Evolutionary conservation across 2,888 invertebrate genomes (phyloP), one percentile per base, ranked within the genome.

Genomic region (Zele albiditarsus): DNA sequence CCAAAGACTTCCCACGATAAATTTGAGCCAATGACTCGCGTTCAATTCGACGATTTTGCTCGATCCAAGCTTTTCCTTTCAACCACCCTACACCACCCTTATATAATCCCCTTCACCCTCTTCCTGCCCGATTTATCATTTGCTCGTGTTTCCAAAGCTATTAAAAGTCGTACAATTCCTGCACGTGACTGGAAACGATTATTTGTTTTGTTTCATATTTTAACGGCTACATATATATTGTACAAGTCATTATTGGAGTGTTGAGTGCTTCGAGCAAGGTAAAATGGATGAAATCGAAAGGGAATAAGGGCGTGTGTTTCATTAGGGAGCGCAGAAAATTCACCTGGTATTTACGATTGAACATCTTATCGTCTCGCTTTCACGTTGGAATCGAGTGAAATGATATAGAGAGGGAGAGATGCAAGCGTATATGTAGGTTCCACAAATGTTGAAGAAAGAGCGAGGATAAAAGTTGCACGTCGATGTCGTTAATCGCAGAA

Each of bases 401-500:
- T 28, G 14, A 27, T 25, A 53, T 27, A 28, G 49, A 28, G 28
- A 70, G 49, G 20, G 28, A 70, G 20, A 53, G 20, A 53, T 12
- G n/a, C 6, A 20, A 10, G 8, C 8, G 53, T 53, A 20, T 53
- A 6, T 53, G 6, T 3, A n/a, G n/a, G n/a, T 46, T 12, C 16
- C 6, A 6, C 2, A 53, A 20, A 53, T 5, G n/a, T 4, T 53
- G 6, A 20, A 33, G 67, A 49, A 58, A 46, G n/a, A 67, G 68
- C 25, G 53, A 38, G 12, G 33, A 49, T 27, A n/a, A 60, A 74
- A 71, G 70, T 74, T 67, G 67, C 75, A 75, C 78, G 70, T 75
- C 70, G 76, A 78, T 78, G 76, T 76, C 78, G 78, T 78, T 78
- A 76, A 78, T 74, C 78, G 76, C 77, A 78, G 71, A 68, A 75